Conservation (phyloP, 2,888 invertebrate species). For the Epicampocera succincta region DNA sequence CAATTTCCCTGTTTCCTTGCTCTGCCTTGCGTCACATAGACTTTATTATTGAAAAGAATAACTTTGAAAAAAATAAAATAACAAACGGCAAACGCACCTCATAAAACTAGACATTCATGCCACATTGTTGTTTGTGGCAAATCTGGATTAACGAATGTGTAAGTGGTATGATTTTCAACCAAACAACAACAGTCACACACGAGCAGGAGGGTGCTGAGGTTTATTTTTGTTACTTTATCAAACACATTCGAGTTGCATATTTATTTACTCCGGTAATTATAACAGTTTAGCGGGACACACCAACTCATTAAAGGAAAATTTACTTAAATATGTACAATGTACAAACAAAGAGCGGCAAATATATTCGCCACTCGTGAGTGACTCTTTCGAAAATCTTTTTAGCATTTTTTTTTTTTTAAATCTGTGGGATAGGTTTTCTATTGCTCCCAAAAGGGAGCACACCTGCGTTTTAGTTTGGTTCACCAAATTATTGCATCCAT, state of each 20-base stretch:
- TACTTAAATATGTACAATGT: neutral
- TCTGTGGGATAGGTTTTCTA: neutral
- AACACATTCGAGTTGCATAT: slow-evolving; percentile 33
- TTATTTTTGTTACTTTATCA: slow-evolving; percentile 28
- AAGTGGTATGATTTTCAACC: slow-evolving; percentile 59
- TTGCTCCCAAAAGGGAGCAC: no score
- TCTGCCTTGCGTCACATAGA: slow-evolving; percentile 41
- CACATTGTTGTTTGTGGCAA: slow-evolving; percentile 48
- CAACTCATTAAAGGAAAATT: slow-evolving; percentile 28
- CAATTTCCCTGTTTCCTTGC: slow-evolving; percentile 73
- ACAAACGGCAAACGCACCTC: slow-evolving; percentile 2
- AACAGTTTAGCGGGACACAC: slow-evolving; percentile 51
- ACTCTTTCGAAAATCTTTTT: no score
- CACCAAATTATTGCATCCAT: no score
- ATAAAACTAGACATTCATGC: slow-evolving; percentile 16
- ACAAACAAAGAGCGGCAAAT: no score
- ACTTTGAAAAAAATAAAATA: slow-evolving; percentile 46
- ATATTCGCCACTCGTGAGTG: no score
- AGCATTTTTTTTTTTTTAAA: no score
- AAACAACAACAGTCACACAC: slow-evolving; percentile 12
- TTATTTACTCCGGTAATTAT: slow-evolving; percentile 61
- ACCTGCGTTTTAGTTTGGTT: no score
- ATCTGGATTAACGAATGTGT: slow-evolving; percentile 44
- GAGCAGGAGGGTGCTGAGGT: neutral
- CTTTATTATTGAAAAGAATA: slow-evolving; percentile 68